These are phyloP conservation scores for Bombylius major DNA, from an alignment of 2,888 invertebrate genomes.

Conservation along the genomic window DNA sequence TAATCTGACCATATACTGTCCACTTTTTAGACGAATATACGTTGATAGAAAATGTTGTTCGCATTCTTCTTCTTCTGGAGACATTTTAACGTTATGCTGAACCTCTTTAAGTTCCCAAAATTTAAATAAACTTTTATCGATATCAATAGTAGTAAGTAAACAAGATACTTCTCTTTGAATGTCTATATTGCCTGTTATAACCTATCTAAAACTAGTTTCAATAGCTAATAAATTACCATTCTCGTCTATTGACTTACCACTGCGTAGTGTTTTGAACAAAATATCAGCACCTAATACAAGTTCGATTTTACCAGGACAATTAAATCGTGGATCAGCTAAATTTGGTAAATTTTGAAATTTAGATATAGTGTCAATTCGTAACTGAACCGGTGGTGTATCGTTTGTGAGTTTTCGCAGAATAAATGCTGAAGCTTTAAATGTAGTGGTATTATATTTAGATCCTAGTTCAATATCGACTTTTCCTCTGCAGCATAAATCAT, in stretches of 20 bases:
- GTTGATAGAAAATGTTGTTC: background rate
- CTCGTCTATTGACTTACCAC: too few species aligned
- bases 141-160: too few species aligned
- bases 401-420: background rate
- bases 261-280: background rate
- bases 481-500: too few species aligned
- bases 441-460: too few species aligned
- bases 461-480: too few species aligned
- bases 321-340: background rate
- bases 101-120: background rate
- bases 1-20: background rate
- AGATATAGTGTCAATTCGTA: too few species aligned
- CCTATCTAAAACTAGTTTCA: background rate
- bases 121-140: background rate
- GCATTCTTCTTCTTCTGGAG: background rate
- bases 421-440: too few species aligned
- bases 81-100: background rate
- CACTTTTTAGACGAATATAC: background rate
- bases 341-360: background rate
- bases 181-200: background rate
- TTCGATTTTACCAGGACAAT: background rate
- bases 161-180: too few species aligned
- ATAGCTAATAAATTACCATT: too few species aligned
- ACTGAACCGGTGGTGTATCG: background rate
- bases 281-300: background rate